Evolutionary conservation across 1,140 invertebrate species (phyloP).

Genomic region (Ectropis grisescens): DNA sequence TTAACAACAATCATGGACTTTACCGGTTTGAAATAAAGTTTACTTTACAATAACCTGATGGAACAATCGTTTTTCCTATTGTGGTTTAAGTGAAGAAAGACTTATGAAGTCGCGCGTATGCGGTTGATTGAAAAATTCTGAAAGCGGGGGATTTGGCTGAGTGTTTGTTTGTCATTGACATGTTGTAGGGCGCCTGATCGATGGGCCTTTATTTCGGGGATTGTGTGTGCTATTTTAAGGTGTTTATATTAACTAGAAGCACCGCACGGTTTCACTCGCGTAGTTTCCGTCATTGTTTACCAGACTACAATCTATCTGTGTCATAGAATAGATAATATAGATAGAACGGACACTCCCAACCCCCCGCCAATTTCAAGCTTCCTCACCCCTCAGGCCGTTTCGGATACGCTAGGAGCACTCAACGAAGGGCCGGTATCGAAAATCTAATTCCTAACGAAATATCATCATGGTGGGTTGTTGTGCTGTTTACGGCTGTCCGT

Average conservation of each 20-base stretch:
- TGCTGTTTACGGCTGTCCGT: too few relatives aligned
- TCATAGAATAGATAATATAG: too few relatives aligned
- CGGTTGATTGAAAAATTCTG: slow-evolving; percentile 56
- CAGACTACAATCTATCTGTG: not conserved
- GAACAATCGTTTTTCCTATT: slow-evolving; percentile 40
- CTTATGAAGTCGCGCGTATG: slow-evolving; percentile 46
- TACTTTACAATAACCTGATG: slow-evolving; percentile 4
- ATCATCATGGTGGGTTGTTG: too few relatives aligned
- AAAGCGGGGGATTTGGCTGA: slow-evolving; percentile 30
- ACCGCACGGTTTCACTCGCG: too few relatives aligned
- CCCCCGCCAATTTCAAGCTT: too few relatives aligned
- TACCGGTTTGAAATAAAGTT: slow-evolving; percentile 3
- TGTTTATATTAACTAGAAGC: not conserved
- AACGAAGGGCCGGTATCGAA: too few relatives aligned
- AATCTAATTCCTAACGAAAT: too few relatives aligned
- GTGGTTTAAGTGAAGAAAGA: slow-evolving; percentile 33
- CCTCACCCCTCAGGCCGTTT: too few relatives aligned
- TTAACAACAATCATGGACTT: slow-evolving; percentile 7
- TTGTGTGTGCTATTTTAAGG: not conserved
- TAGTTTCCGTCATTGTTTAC: not conserved
- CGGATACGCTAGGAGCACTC: too few relatives aligned
- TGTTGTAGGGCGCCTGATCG: slow-evolving; percentile 24
- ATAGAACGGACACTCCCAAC: too few relatives aligned
- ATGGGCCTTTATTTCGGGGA: slow-evolving; percentile 14
- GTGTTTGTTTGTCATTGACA: slow-evolving; percentile 37